Base-by-base conservation (phyloP, 2,113 vertebrate species). In the Sprattus sprattus region DNA sequence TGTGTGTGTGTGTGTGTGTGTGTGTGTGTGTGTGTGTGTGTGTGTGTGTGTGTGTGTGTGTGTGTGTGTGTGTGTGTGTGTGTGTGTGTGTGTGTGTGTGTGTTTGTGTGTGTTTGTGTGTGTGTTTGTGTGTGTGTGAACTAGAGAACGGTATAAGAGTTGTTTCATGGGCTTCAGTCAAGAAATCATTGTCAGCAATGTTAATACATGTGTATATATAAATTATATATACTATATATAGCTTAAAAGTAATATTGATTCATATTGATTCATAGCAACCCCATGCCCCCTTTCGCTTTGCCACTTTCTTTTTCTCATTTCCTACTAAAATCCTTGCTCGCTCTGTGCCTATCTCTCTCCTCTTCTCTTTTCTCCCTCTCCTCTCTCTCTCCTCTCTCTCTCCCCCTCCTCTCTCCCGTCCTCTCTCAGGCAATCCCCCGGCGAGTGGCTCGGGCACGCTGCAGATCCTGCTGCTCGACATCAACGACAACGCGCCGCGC, bases 371-470 rank as follows among this genome's bases (percentile, higher is more conserved):
- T 67, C 22, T 8, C 22, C 25, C 64, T 67, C 25, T 67, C 25
- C 25, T 67, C 25, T 28, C 64, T 64, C 57, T n/a, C 57, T 64
- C 20, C 60, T 64, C 7, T 25, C 22, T 64, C 60, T 25, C 18
- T 18, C 52, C 16, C 2, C 18, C 52, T 57, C 52, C 4, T 20
- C 57, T 82, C 20, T 71, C 11, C 20, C 67, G 39, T 39, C 22
- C 54, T 39, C 22, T 71, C 22, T 81, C 84, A 99, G 98, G 97
- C 88, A 94, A 96, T 52, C 97, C 97, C 0, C 96, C 96, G 0
- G 98, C 98, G 92, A 99, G 96, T 15, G 98, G 98, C 39, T 98
- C 97, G 0, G 98, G 98, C 46, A 99, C 97, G 0, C 95, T 99
- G 84, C 98, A 99, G 91, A 98, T 99, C 86, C 93, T 96, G 90